A percentile compares a stretch with the other conserved stretches of the same genome.
These are phyloP conservation scores for Melipona beecheii DNA, from an alignment of 2,888 invertebrate genomes.

Conservation along the genomic window DNA sequence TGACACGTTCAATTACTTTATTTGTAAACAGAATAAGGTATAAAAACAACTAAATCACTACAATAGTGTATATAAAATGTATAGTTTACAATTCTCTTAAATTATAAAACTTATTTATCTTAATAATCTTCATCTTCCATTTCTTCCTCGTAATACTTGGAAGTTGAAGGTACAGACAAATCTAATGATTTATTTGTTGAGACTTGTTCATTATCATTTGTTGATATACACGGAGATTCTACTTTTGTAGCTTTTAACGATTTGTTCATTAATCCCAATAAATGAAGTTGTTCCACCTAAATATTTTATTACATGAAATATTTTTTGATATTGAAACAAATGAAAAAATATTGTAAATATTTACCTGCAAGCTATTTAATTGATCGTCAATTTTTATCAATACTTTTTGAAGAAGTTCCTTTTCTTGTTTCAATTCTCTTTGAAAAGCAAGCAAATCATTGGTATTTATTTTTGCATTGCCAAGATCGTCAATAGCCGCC, in stretches of 20 bases:
- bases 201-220: slow-evolving; percentile 16
- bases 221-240: background rate
- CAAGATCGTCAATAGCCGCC: slow-evolving; percentile 1
- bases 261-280: slow-evolving; percentile 69
- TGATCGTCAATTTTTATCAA: slow-evolving; percentile 77
- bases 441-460: slow-evolving; percentile 71
- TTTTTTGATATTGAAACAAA: background rate
- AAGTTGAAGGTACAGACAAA: slow-evolving; percentile 39
- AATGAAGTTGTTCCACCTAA: slow-evolving; percentile 80
- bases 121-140: slow-evolving; percentile 55
- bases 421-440: slow-evolving; percentile 75
- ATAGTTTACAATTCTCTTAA: slow-evolving; percentile 19
- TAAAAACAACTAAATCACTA: slow-evolving; percentile 9
- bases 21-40: slow-evolving; percentile 14
- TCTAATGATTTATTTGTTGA: slow-evolving; percentile 49
- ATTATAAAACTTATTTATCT: background rate
- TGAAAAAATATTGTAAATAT: background rate
- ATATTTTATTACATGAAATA: slow-evolving; percentile 19
- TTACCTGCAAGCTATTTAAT: slow-evolving; percentile 78
- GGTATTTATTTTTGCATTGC: slow-evolving; percentile 15
- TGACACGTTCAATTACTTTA: background rate
- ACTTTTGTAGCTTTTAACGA: slow-evolving; percentile 6
- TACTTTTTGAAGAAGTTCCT: slow-evolving; percentile 71
- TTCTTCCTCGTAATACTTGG: slow-evolving; percentile 60
- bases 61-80: slow-evolving; percentile 18